These are phyloP conservation scores for Acanthosepion lycidas DNA, from an alignment of 2,888 invertebrate genomes.

Conservation along the genomic window DNA sequence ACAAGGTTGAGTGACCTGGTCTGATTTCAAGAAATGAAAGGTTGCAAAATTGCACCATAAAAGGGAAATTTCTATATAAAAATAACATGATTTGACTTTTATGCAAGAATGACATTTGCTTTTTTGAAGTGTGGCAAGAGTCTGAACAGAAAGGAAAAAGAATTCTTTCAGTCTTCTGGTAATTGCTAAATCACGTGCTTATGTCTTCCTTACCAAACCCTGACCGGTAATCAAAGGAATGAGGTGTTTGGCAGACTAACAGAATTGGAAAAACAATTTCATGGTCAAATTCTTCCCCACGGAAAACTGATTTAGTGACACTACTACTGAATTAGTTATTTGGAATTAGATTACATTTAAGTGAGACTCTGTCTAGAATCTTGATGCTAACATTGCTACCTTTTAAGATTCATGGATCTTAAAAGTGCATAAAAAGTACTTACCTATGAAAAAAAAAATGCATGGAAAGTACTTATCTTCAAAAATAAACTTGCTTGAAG, in stretches of 20 bases:
- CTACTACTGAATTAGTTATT: not conserved
- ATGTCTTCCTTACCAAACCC: not conserved
- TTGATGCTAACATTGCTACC: not conserved
- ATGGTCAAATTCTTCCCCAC: constrained; percentile 23
- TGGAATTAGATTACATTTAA: not conserved
- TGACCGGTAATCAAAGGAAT: not conserved
- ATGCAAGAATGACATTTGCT: not conserved
- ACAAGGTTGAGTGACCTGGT: not conserved
- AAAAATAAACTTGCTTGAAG: no score
- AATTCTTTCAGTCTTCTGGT: not conserved
- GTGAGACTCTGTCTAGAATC: not conserved
- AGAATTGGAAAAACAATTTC: constrained; percentile 23
- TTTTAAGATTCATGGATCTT: not conserved
- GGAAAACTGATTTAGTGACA: constrained; percentile 22
- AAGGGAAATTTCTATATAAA: not conserved
- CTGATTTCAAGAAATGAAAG: not conserved
- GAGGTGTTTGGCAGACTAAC: constrained; percentile 8
- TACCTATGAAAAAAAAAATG: not conserved
- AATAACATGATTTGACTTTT: not conserved
- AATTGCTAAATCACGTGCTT: constrained; percentile 33
- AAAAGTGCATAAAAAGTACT: not conserved
- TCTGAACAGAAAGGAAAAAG: not conserved
- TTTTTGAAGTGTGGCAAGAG: not conserved
- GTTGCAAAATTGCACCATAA: constrained; percentile 8
- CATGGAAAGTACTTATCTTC: no score